Base-by-base conservation (phyloP, 2,797 vertebrate species). In the Channa striata region DNA sequence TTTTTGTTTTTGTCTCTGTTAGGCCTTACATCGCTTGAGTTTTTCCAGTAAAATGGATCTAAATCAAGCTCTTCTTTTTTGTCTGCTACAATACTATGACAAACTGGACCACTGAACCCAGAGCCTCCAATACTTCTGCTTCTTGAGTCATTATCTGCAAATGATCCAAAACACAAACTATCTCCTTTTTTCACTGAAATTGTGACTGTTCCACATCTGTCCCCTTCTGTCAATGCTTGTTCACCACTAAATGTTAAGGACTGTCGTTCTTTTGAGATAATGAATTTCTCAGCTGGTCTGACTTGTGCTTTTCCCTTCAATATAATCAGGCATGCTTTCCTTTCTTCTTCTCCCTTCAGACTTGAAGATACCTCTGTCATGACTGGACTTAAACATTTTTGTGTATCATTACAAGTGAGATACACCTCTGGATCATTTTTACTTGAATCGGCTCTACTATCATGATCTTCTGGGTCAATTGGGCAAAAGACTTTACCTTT, bases 201-300 rank as follows among this genome's bases (percentile, higher is more conserved):
- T 2, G 16, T 56, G 21, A 49, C 40, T 3, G 40, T 44, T 0
- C 1, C 12, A 5, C 54, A 21, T 23, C n/a, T 51, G 20, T 25
- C 51, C 0, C 21, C 25, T 46, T 49, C 61, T 43, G 39, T 19
- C 14, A 39, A 60, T 36, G 5, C 25, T 37, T 64, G 56, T 37
- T 43, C 39, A 37, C 14, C 17, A 0, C 6, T 25, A 5, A 64
- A 65, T 0, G 58, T 53, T 20, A 53, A 30, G 3, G 52, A 49
- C 39, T 54, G 67, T 5, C 23, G 13, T 20, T 57, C 77, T 21
- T 76, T 42, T 5, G 54, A 65, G 0, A 87, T 42, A 39, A 70
- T 10, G 36, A 68, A 74, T 52, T 61, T 83, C 53, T 78, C 72
- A 0, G 65, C 66, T 17, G 70, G 78, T 42, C 42, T 61, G 3